Conservation (phyloP, 2,888 invertebrate genomes). For the Crematogaster levior region DNA sequence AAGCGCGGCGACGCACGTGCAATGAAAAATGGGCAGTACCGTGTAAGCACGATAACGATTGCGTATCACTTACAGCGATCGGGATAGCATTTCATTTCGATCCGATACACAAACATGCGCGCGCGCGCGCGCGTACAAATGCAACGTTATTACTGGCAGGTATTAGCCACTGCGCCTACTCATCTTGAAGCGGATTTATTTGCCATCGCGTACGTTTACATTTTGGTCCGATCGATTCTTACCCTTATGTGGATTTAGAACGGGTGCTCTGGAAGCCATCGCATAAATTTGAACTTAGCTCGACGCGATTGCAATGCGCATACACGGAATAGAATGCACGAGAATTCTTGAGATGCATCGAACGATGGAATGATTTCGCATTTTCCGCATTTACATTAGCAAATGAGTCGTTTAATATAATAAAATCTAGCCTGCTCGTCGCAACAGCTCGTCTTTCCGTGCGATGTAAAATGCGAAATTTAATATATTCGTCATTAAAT, state of each 20-base stretch:
- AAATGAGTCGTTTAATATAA: neutral
- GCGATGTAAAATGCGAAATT: neutral
- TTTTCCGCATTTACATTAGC: constrained; percentile 2
- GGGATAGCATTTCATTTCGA: constrained; percentile 43
- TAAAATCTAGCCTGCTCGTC: neutral
- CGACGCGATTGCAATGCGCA: neutral
- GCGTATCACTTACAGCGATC: constrained; percentile 41
- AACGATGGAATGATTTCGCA: constrained; percentile 4
- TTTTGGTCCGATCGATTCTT: constrained; percentile 29
- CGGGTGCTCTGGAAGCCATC: neutral
- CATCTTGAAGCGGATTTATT: constrained; percentile 33
- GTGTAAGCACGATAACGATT: constrained; percentile 47
- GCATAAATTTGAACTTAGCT: constrained; percentile 22
- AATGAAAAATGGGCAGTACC: constrained; percentile 35
- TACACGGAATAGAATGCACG: constrained; percentile 20
- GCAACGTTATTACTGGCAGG: constrained; percentile 29
- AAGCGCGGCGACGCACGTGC: constrained; percentile 18
- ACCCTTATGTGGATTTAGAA: neutral
- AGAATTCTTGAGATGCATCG: constrained; percentile 11
- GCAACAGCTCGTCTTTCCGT: neutral
- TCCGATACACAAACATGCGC: neutral
- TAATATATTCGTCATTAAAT: neutral
- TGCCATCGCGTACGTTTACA: constrained; percentile 9
- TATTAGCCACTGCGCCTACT: constrained; percentile 10
- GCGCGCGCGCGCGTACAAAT: neutral